Conservation (phyloP, 2,888 invertebrate genomes). For the Rhaphigaster nebulosa region DNA sequence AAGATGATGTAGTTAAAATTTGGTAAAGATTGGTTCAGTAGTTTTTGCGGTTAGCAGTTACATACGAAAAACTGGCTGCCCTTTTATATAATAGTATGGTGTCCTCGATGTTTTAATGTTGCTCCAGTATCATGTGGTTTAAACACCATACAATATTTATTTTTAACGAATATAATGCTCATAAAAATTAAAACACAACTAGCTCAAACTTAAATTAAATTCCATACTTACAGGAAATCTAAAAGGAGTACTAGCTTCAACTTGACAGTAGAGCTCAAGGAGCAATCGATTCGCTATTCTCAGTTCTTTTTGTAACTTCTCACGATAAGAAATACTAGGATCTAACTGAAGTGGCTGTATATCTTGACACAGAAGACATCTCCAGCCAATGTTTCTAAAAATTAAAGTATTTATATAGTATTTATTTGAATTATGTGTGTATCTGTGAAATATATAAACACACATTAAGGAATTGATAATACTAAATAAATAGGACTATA, state of each 20-base stretch:
- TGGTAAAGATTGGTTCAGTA: no score
- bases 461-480: no score
- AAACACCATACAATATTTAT: background rate
- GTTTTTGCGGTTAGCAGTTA: no score
- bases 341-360: conserved; percentile 19
- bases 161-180: background rate
- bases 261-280: conserved; percentile 52
- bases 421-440: no score
- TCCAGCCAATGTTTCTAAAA: conserved; percentile 31
- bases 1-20: no score
- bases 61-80: no score
- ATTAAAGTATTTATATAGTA: background rate
- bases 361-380: conserved; percentile 47
- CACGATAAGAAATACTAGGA: background rate
- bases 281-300: conserved; percentile 45
- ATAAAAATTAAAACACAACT: background rate
- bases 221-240: conserved; percentile 13
- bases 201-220: background rate
- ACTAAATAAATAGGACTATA: no score
- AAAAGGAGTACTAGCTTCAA: conserved; percentile 52
- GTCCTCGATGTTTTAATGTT: no score
- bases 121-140: no score
- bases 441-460: no score
- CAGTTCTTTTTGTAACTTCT: background rate
- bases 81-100: no score